Conservation (phyloP, 2,113 vertebrate genomes). For the Panthera leo region DNA sequence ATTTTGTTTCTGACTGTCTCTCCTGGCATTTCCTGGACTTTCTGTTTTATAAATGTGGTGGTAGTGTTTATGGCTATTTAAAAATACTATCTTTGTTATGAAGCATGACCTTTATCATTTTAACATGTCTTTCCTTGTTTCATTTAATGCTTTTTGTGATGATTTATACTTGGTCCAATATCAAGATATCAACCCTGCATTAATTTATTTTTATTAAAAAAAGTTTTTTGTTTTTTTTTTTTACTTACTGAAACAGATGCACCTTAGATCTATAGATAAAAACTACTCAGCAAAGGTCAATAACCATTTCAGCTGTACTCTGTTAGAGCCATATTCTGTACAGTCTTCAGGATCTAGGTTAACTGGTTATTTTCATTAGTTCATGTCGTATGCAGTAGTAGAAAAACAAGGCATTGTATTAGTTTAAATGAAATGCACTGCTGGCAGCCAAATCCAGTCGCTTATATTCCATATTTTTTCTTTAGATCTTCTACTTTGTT, state of each 20-base stretch:
- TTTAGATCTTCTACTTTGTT: constrained; percentile 92
- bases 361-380: constrained; percentile 40
- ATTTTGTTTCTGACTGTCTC: neutral
- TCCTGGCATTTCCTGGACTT: neutral
- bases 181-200: neutral
- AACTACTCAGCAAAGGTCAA: constrained; percentile 61
- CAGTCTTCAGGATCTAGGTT: constrained; percentile 11
- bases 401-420: constrained; percentile 77
- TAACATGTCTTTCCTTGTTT: neutral
- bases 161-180: neutral
- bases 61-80: neutral
- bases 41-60: neutral
- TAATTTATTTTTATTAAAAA: neutral
- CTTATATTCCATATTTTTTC: constrained; percentile 89
- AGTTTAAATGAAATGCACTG: constrained; percentile 42
- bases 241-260: constrained; percentile 52
- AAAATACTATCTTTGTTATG: neutral
- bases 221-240: too few species aligned
- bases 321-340: neutral
- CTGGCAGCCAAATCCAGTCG: constrained; percentile 46
- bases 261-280: constrained; percentile 80
- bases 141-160: neutral
- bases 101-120: neutral
- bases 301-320: constrained; percentile 47
- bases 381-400: constrained; percentile 66